These are phyloP conservation scores for Geothlypis trichas DNA, from an alignment of 2,113 vertebrate genomes.

Conservation along the genomic window DNA sequence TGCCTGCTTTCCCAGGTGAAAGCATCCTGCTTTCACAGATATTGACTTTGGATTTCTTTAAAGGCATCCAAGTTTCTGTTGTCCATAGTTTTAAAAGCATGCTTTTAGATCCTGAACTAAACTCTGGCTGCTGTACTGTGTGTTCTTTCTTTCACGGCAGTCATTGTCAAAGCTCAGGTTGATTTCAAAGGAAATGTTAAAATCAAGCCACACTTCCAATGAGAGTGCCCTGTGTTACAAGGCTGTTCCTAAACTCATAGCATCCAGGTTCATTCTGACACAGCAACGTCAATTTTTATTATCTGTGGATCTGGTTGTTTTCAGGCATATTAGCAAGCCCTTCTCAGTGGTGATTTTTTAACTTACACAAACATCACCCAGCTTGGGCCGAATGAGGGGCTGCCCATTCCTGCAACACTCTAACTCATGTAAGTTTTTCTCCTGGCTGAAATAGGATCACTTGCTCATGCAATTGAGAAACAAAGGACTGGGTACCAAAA, in stretches of 20 bases:
- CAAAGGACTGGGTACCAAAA: background rate
- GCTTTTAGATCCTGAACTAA: background rate
- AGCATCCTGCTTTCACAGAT: background rate
- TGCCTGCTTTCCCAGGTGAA: background rate
- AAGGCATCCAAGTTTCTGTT: background rate
- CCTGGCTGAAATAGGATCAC: background rate
- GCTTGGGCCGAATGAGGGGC: background rate
- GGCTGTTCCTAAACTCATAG: background rate
- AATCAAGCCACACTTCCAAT: background rate
- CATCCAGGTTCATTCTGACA: background rate
- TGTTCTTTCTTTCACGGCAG: background rate
- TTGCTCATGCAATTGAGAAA: background rate
- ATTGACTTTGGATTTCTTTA: background rate
- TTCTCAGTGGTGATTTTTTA: background rate
- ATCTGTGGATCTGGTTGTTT: background rate
- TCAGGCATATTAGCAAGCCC: background rate
- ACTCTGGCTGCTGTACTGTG: background rate
- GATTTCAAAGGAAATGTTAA: background rate
- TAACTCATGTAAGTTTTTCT: fast-evolving
- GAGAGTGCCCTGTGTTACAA: background rate
- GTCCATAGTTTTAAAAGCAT: background rate
- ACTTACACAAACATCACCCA: fast-evolving
- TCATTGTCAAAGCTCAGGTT: background rate
- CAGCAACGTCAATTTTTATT: background rate
- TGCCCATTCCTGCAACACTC: background rate